Base-by-base conservation (phyloP, 2,888 invertebrate species). In the Acleris emargana region DNA sequence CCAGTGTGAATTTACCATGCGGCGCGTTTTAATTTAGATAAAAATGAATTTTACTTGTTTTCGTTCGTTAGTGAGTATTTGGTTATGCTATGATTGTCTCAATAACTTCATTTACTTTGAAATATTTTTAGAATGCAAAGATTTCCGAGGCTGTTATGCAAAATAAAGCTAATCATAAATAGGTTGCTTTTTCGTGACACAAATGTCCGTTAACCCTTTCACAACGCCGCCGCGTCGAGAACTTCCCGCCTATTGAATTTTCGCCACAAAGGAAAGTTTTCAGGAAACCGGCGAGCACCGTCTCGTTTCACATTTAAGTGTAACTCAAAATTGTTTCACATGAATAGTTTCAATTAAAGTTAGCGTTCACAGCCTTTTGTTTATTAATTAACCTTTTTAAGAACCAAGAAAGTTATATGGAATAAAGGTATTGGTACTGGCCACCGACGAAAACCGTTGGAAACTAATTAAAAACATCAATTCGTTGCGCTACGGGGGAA, bases 391-490 rank as follows among this genome's bases (percentile, higher is more conserved):
- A 63, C 61, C 57, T 58, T 32, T 18, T 45, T 38, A 38, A 38
- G 38, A 38, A 38, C 38, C 38, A 53, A 51, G 47, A 50, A 55
- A 22, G 32, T 22, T 25, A 45, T 55, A 50, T 82, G 83, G 82
- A 83, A 84, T 85, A 85, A 81, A 76, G 67, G 80, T 53, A 68
- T 61, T 49, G 75, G 80, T 82, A 80, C 86, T 82, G 83, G 81
- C 84, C 86, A 85, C 84, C 83, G 78, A 86, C 88, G 86, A 89
- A 91, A 90, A 89, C 83, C 88, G 85, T 87, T 88, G 86, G 83
- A 86, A 89, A 91, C 91, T 91, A 91, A 91, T 91, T 91, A 91
- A 91, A 91, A 91, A 91, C 91, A 91, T 91, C 91, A 91, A 91
- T 90, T 91, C 87, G 83, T 83, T 76, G 83, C 82, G 83, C 81